These are phyloP conservation scores for Pelecanoides urinatrix DNA, from an alignment of 2,113 vertebrate species.

Conservation along the genomic window DNA sequence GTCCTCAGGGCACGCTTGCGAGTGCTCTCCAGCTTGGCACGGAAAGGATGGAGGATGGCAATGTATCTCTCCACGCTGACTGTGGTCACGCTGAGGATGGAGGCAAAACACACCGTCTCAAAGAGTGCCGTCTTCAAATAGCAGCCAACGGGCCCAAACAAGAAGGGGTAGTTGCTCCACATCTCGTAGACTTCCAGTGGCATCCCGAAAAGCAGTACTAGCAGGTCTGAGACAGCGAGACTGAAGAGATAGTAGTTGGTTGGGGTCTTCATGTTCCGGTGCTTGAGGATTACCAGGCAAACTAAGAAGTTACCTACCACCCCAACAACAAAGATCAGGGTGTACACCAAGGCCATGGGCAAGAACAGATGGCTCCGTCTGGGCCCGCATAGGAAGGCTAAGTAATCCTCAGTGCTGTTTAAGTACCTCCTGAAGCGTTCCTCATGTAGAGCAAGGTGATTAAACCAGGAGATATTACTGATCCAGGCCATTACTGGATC, in stretches of 20 bases:
- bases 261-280: slow-evolving; percentile 89
- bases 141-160: slow-evolving; percentile 85
- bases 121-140: slow-evolving; percentile 92
- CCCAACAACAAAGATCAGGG: slow-evolving; percentile 85
- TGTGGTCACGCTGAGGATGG: slow-evolving; percentile 88
- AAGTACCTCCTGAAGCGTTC: slow-evolving; percentile 42
- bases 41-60: slow-evolving; percentile 87
- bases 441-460: slow-evolving; percentile 8
- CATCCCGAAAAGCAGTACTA: slow-evolving; percentile 91
- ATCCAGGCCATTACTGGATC: slow-evolving; percentile 38
- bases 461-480: slow-evolving; percentile 56
- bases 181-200: slow-evolving; percentile 94
- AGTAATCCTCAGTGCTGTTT: slow-evolving; percentile 77
- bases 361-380: slow-evolving; percentile 70
- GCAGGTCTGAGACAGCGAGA: slow-evolving; percentile 88
- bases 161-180: slow-evolving; percentile 95
- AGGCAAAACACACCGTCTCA: slow-evolving; percentile 91
- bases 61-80: slow-evolving; percentile 91
- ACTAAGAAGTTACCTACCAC: slow-evolving; percentile 87
- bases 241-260: slow-evolving; percentile 97
- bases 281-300: slow-evolving; percentile 87
- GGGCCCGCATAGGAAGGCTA: slow-evolving; percentile 73
- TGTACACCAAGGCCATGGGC: slow-evolving; percentile 72
- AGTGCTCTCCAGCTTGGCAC: slow-evolving; percentile 86
- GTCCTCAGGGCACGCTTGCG: slow-evolving; percentile 83